These are phyloP conservation scores for Macaria liturata DNA, from an alignment of 2,888 invertebrate species.

Conservation along the genomic window DNA sequence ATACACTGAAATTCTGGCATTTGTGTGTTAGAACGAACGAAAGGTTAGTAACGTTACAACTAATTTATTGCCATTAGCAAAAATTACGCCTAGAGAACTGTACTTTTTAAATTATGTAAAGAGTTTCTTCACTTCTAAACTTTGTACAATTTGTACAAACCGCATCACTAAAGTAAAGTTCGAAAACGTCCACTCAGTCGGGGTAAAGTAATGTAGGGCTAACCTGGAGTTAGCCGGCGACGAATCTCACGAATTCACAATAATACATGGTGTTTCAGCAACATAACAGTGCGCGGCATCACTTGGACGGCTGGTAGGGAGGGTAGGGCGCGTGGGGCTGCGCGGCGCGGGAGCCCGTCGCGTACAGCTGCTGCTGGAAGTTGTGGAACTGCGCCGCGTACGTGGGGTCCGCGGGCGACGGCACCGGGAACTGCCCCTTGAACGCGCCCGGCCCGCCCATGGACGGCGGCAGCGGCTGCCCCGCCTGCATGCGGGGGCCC, in stretches of 20 bases:
- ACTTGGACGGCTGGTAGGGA: constrained; percentile 77
- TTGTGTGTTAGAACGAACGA: constrained; percentile 51
- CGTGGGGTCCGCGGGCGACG: constrained; percentile 93
- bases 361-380: constrained; percentile 97
- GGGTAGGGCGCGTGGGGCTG: constrained; percentile 75
- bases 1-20: constrained; percentile 77
- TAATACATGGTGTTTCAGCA: constrained; percentile 56
- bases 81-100: constrained; percentile 68
- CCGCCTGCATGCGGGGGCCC: constrained; percentile 74
- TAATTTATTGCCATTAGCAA: constrained; percentile 74
- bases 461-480: constrained; percentile 90
- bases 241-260: constrained; percentile 47
- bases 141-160: constrained; percentile 80
- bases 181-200: constrained; percentile 60
- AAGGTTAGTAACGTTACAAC: constrained; percentile 59
- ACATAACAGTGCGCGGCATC: constrained; percentile 55
- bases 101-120: constrained; percentile 72
- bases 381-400: constrained; percentile 98
- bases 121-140: constrained; percentile 69
- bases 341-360: constrained; percentile 84
- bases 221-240: too few species aligned
- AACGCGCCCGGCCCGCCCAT: constrained; percentile 89
- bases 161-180: constrained; percentile 59
- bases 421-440: constrained; percentile 92
- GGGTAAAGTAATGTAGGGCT: constrained; percentile 25